These are phyloP conservation scores for Megaceryle torquata DNA, from an alignment of 2,113 vertebrate genomes.

Conservation along the genomic window DNA sequence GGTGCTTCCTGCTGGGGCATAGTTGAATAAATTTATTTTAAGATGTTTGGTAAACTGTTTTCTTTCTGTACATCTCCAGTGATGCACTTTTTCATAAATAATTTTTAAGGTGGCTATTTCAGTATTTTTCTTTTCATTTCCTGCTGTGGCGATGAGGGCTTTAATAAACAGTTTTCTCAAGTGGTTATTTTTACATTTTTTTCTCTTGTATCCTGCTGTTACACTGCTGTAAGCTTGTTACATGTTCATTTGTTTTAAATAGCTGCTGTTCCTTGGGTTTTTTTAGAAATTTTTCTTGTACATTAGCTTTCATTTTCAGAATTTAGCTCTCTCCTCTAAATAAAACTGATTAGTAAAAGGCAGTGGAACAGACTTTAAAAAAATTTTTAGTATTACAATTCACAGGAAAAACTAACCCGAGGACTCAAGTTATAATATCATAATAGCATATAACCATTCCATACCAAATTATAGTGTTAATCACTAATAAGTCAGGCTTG, in stretches of 20 bases:
- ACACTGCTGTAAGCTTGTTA: slow-evolving; percentile 54
- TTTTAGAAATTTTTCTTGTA: slow-evolving; percentile 2
- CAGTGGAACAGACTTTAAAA: background rate
- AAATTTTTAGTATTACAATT: background rate
- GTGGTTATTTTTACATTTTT: slow-evolving; percentile 50
- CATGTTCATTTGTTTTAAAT: slow-evolving; percentile 60
- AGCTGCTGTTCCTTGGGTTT: background rate
- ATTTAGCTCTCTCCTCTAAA: background rate
- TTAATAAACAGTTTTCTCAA: slow-evolving; percentile 67
- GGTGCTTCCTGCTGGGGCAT: slow-evolving; percentile 8
- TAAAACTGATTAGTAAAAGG: background rate
- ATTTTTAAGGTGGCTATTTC: slow-evolving; percentile 58
- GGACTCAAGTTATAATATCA: background rate
- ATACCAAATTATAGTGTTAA: background rate
- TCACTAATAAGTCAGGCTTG: background rate
- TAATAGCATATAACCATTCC: background rate
- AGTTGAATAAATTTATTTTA: slow-evolving; percentile 64
- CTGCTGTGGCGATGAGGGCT: slow-evolving; percentile 62
- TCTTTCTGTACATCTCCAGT: slow-evolving; percentile 23
- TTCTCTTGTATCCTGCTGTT: slow-evolving; percentile 43
- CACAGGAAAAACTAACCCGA: background rate
- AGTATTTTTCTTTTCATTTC: slow-evolving; percentile 61
- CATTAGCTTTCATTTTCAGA: slow-evolving; percentile 6
- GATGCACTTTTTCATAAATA: slow-evolving; percentile 63
- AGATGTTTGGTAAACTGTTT: slow-evolving; percentile 38